Evolutionary conservation across 53 echinoderm and acorn worm genomes (phyloP).

Genomic region (Holothuria leucospilota): DNA sequence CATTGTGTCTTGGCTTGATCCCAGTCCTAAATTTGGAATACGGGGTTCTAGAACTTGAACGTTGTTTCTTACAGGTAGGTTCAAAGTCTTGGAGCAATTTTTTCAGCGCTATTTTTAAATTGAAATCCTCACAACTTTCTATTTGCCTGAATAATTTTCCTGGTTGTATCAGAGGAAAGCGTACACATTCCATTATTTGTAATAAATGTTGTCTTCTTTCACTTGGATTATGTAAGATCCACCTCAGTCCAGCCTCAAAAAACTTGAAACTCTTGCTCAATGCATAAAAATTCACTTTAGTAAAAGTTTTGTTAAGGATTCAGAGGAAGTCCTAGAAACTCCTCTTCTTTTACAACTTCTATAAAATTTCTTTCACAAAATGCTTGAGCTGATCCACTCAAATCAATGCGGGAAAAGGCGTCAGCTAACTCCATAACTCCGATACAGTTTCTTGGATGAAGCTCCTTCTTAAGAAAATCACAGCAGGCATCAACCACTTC

Average conservation of each 20-base stretch:
- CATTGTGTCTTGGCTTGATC: constrained; percentile 70
- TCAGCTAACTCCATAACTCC: constrained; percentile 83
- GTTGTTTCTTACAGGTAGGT: constrained; percentile 73
- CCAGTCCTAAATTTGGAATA: constrained; percentile 32
- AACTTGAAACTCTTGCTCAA: constrained; percentile 92
- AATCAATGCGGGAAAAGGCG: constrained; percentile 70
- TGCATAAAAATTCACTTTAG: constrained; percentile 79
- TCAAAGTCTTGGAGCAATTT: constrained; percentile 85
- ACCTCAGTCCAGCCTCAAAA: constrained; percentile 81
- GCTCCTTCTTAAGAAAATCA: constrained; percentile 79
- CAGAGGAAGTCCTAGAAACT: constrained; percentile 71
- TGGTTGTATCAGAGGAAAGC: constrained; percentile 81
- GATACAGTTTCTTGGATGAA: constrained; percentile 94
- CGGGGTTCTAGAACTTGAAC: background rate
- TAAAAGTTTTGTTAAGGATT: constrained; percentile 64
- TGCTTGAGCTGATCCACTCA: constrained; percentile 61
- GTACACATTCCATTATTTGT: constrained; percentile 74
- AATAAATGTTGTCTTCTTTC: constrained; percentile 69
- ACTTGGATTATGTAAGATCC: constrained; percentile 79
- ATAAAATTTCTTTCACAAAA: constrained; percentile 76
- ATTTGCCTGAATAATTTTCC: constrained; percentile 77
- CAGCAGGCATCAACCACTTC: constrained; percentile 81
- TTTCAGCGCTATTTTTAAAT: constrained; percentile 76
- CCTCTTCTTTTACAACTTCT: constrained; percentile 74
- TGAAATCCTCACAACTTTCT: constrained; percentile 78